A percentile compares a stretch with the other conserved stretches of the same genome.
These are phyloP conservation scores for Macrosteles quadrilineatus DNA, from an alignment of 1,140 invertebrate species.

Conservation along the genomic window DNA sequence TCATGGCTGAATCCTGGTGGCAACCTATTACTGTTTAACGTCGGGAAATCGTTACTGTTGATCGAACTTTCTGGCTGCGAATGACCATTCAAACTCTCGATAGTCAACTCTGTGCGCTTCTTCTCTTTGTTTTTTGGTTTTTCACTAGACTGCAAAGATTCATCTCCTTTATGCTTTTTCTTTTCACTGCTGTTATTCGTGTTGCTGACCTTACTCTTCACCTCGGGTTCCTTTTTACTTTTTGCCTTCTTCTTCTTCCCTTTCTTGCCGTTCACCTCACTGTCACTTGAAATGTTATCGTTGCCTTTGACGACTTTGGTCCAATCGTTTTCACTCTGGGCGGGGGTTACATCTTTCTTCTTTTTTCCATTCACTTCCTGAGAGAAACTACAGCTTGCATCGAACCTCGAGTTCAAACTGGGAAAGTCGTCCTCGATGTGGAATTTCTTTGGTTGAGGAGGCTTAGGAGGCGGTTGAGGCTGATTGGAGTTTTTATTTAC, in stretches of 20 bases:
- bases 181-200: constrained; percentile 44
- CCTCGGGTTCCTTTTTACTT: constrained; percentile 14
- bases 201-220: constrained; percentile 33
- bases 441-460: constrained; percentile 48
- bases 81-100: constrained; percentile 53
- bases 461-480: constrained; percentile 47
- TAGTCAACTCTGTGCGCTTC: constrained; percentile 59
- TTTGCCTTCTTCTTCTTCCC: constrained; percentile 40
- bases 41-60: constrained; percentile 2
- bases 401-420: constrained; percentile 48
- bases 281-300: constrained; percentile 25
- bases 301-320: neutral
- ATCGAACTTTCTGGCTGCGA: neutral
- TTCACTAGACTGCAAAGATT: constrained; percentile 10
- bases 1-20: constrained; percentile 23
- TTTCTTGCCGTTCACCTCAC: constrained; percentile 32
- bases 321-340: constrained; percentile 31
- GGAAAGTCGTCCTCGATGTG: constrained; percentile 58
- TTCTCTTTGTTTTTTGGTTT: constrained; percentile 44
- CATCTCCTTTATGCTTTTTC: constrained; percentile 41
- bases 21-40: neutral
- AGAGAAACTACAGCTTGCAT: constrained; percentile 50
- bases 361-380: constrained; percentile 1
- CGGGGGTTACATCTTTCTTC: constrained; percentile 26
- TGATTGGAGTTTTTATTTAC: constrained; percentile 44